These are phyloP conservation scores for Gymnopithys bicolor DNA, from an alignment of 2,797 vertebrate genomes.

Conservation along the genomic window DNA sequence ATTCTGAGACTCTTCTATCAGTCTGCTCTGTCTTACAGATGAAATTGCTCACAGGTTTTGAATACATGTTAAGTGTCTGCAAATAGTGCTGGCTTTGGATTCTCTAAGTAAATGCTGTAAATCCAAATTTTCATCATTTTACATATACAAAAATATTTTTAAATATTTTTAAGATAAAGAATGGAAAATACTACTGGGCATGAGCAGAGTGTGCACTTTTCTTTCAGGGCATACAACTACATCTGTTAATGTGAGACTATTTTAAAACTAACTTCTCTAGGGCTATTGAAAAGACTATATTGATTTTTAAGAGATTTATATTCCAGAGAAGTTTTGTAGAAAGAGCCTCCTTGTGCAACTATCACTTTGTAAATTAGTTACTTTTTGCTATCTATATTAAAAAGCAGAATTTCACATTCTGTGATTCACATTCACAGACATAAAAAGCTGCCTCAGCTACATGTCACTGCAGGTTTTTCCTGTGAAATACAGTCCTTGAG, in stretches of 20 bases:
- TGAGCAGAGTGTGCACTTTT: not conserved
- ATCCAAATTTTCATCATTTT: not conserved
- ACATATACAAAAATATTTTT: fast-evolving
- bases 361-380: not conserved
- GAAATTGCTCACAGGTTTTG: not conserved
- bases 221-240: not conserved
- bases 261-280: not conserved
- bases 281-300: not conserved
- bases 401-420: not conserved
- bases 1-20: not conserved
- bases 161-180: not conserved
- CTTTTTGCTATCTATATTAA: not conserved
- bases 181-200: not conserved
- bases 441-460: not conserved
- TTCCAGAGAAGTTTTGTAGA: not conserved
- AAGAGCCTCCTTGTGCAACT: not conserved
- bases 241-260: not conserved
- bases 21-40: not conserved
- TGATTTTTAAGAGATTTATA: not conserved
- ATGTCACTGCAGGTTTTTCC: not conserved
- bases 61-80: not conserved
- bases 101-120: not conserved
- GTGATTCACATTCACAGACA: not conserved
- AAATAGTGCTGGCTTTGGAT: not conserved
- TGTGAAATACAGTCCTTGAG: not conserved